Evolutionary conservation across 2,797 vertebrate species (phyloP).

Genomic region (Sebastes trivittatus): DNA sequence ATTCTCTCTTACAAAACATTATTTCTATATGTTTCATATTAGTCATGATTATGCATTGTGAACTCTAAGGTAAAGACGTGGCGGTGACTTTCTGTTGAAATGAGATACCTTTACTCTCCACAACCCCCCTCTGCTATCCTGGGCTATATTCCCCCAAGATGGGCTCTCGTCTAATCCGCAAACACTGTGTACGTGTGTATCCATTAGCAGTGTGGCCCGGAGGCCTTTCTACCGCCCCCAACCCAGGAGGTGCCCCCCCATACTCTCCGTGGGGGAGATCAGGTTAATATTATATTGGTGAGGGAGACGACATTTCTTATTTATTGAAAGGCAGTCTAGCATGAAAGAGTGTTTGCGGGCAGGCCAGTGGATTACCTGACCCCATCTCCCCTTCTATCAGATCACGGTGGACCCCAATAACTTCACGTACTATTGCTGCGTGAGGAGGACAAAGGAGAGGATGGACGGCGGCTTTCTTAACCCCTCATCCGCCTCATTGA

Average conservation of each 20-base stretch:
- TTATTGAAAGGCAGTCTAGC: conserved; percentile 87
- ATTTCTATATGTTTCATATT: not conserved
- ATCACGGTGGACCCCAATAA: conserved; percentile 62
- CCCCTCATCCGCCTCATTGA: conserved; percentile 50
- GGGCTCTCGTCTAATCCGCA: conserved; percentile 78
- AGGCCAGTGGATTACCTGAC: conserved; percentile 84
- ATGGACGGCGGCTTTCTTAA: conserved; percentile 48
- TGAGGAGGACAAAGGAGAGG: conserved; percentile 50
- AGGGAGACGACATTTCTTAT: conserved; percentile 86
- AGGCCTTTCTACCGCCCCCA: conserved; percentile 52
- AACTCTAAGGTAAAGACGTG: conserved; percentile 5
- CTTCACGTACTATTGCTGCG: conserved; percentile 29
- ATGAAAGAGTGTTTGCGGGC: conserved; percentile 81
- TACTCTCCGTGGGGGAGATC: conserved; percentile 74
- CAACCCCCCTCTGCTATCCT: conserved; percentile 21
- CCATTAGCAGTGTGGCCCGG: conserved; percentile 74
- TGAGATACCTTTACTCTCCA: conserved; percentile 58
- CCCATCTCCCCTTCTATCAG: conserved; percentile 77
- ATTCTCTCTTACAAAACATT: not conserved
- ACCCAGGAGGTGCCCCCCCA: conserved; percentile 36
- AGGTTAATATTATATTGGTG: conserved; percentile 88
- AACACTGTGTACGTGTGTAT: conserved; percentile 80
- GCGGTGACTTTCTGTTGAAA: conserved; percentile 30
- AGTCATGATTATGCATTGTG: not conserved
- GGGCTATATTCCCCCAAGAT: conserved; percentile 71